Base-by-base conservation (phyloP, 2,113 vertebrate species). In the Vireo altiloquus region DNA sequence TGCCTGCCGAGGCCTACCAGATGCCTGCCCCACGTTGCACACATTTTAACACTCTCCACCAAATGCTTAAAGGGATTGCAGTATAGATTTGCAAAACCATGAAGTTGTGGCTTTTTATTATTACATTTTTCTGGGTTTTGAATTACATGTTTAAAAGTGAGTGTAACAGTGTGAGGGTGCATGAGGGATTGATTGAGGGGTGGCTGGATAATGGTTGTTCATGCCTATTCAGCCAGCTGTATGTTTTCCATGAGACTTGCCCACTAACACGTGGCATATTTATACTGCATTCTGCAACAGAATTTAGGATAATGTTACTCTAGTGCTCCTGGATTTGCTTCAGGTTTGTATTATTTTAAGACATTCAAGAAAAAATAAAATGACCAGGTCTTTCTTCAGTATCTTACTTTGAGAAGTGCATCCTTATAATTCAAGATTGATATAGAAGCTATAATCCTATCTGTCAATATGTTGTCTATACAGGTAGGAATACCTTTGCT, bases 1-100 rank as follows among this genome's bases (percentile, higher is more conserved):
- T 0, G 0, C 47, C 27, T 21, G 16, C 13, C 0, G 1, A 42
- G 31, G 23, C 27, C 28, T 17, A 24, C 50, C 11, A 10, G 57
- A 14, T 19, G 9, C 59, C 40, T 50, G 33, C 46, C 54, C 15
- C 1, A 0, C 1, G 1, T 2, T 24, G 31, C 11, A 6, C 63
- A 8, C 35, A 0, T n/a, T 69, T n/a, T n/a, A 47, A 17, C 3
- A 1, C 31, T 50, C 49, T 33, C 37, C 23, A 13, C 56, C 33
- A 17, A 37, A 28, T 10, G 8, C 42, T 56, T 54, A 2, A 1
- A 25, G n/a, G 30, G 7, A 8, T 56, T 61, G 11, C 12, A 12
- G 3, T 15, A 21, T 3, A 5, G 18, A 7, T 49, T 50, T 50
- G 11, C 44, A 47, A 72, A 79, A 6, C 4, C 4, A 2, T 31